These are phyloP conservation scores for Bombus affinis DNA, from an alignment of 1,140 invertebrate species.

Conservation along the genomic window DNA sequence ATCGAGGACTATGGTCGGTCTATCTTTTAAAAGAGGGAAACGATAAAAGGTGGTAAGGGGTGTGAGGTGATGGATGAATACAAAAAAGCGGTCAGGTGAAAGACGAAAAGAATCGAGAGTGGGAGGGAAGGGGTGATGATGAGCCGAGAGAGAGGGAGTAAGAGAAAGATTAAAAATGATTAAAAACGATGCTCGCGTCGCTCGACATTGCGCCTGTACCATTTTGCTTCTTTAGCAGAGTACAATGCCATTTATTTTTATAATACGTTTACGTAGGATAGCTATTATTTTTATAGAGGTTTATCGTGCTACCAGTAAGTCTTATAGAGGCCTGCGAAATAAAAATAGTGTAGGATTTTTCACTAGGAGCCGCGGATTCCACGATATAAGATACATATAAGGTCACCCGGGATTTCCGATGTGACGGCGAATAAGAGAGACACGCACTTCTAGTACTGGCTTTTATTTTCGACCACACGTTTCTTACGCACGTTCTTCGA, in stretches of 20 bases:
- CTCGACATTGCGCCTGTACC: constrained; percentile 81
- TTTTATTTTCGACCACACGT: constrained; percentile 45
- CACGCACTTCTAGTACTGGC: constrained; percentile 64
- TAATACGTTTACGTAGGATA: constrained; percentile 83
- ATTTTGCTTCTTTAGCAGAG: constrained; percentile 83
- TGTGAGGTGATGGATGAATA: background rate
- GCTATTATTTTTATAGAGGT: constrained; percentile 84
- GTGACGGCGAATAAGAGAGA: constrained; percentile 8
- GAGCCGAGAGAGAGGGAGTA: background rate
- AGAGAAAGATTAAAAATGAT: constrained; percentile 6
- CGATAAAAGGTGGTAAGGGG: background rate
- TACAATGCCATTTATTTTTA: constrained; percentile 83
- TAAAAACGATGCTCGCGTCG: constrained; percentile 76
- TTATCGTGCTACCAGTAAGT: constrained; percentile 82
- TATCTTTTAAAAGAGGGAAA: background rate
- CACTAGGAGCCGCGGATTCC: constrained; percentile 65
- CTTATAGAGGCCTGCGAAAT: constrained; percentile 82
- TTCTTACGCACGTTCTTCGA: background rate
- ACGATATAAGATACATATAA: background rate
- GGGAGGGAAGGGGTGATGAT: background rate
- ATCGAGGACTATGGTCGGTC: background rate
- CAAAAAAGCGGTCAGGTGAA: too few relatives aligned
- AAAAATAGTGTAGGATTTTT: constrained; percentile 75
- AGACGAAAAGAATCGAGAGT: background rate
- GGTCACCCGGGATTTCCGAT: background rate